Evolutionary conservation across 2,888 invertebrate genomes (phyloP).

Genomic region (Drosophila fungiperda): DNA sequence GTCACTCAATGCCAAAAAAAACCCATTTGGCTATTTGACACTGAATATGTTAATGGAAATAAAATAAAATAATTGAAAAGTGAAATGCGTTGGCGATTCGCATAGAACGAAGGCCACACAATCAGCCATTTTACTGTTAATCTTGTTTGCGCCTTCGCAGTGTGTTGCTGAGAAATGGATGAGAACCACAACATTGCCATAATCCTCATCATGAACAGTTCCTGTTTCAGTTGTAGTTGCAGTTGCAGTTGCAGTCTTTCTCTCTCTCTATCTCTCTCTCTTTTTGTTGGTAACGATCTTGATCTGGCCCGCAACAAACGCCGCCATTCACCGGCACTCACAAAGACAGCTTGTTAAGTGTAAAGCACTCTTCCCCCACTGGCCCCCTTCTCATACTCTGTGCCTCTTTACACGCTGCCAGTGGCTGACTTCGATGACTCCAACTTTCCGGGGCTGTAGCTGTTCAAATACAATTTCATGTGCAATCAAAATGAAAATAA

Average conservation of each 20-base stretch:
- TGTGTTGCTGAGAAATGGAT: neutral
- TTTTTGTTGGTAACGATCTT: conserved; percentile 25
- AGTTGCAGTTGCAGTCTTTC: conserved; percentile 11
- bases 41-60: conserved; percentile 31
- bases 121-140: neutral
- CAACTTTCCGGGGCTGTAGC: conserved; percentile 44
- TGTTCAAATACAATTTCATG: conserved; percentile 66
- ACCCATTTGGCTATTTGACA: conserved; percentile 30
- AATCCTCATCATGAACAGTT: conserved; percentile 17
- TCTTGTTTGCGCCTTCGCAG: neutral
- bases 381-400: neutral
- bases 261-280: neutral
- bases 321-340: conserved; percentile 37
- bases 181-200: conserved; percentile 2
- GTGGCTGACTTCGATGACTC: conserved; percentile 16
- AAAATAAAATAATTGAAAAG: conserved; percentile 35
- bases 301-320: conserved; percentile 32
- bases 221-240: conserved; percentile 37
- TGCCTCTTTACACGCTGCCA: conserved; percentile 4
- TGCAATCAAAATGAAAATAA: conserved; percentile 63
- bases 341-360: conserved; percentile 39
- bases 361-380: neutral
- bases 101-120: conserved; percentile 16
- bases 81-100: conserved; percentile 55
- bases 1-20: conserved; percentile 6